A percentile compares a stretch with the other conserved stretches of the same genome.
phyloP scores from a whole-genome alignment of 2,888 invertebrate species.

The Rutpela maculata region DNA sequence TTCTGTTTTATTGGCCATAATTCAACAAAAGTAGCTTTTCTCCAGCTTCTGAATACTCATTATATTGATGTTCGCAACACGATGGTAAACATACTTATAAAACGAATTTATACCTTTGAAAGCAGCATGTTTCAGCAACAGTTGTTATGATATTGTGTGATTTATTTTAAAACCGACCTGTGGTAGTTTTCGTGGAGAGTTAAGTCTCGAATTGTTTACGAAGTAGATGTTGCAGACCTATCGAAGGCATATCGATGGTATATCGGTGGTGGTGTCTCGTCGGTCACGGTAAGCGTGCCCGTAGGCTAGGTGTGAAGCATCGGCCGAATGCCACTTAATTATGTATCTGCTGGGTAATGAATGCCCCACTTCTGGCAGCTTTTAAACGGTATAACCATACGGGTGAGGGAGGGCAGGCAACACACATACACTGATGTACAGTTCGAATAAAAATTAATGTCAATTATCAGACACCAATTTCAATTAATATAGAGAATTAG shows the following conservation, averaged over 20 bases:
- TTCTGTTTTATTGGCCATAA: too few relatives aligned
- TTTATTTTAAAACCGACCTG: background rate
- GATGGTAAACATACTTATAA: background rate
- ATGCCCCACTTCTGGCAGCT: slow-evolving; percentile 32
- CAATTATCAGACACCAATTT: background rate
- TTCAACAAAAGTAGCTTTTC: background rate
- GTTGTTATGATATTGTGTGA: slow-evolving; percentile 1
- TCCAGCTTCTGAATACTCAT: background rate
- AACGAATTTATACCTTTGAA: background rate
- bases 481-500: too few relatives aligned
- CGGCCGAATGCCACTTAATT: slow-evolving; percentile 39
- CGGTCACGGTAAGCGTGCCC: slow-evolving; percentile 38
- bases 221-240: background rate
- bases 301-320: slow-evolving; percentile 33
- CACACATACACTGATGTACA: slow-evolving; percentile 2
- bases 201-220: background rate
- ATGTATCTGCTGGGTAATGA: slow-evolving; percentile 36
- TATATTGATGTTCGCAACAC: background rate
- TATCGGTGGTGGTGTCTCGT: slow-evolving; percentile 28
- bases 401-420: slow-evolving; percentile 14
- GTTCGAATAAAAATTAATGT: slow-evolving; percentile 4
- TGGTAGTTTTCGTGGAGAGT: slow-evolving; percentile 2
- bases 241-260: slow-evolving; percentile 10
- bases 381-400: slow-evolving; percentile 8
- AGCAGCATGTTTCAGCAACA: background rate